Percentiles rank a stretch among this genome's conserved stretches.
phyloP scores from a whole-genome alignment of 2,888 invertebrate species.

The Mimachlamys varia region DNA sequence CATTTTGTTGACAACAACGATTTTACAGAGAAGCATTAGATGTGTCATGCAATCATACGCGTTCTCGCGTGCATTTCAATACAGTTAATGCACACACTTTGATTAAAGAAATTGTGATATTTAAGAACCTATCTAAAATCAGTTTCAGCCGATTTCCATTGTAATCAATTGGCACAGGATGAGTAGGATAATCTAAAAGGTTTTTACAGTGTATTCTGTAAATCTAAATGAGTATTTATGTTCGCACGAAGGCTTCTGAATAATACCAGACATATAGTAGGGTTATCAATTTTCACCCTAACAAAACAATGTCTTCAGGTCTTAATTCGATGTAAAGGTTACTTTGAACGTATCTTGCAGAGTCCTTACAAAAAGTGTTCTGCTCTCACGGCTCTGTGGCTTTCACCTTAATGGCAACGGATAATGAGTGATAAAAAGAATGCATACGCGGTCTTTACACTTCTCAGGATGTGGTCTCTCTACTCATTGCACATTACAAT shows the following conservation, averaged over 20 bases:
- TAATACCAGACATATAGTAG: not conserved
- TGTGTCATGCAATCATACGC: not conserved
- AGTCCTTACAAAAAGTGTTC: not conserved
- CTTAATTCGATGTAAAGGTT: constrained; percentile 15
- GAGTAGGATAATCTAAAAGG: not conserved
- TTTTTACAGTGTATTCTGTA: not conserved
- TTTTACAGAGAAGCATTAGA: not conserved
- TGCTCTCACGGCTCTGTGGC: not conserved
- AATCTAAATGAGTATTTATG: not conserved
- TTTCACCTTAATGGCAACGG: not conserved
- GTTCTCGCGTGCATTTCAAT: not conserved
- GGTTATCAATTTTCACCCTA: not conserved
- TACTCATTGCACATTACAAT: not conserved
- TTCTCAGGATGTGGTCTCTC: not conserved
- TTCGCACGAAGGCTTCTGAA: not conserved
- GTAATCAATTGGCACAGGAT: not conserved
- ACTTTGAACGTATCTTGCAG: constrained; percentile 6
- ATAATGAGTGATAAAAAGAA: not conserved
- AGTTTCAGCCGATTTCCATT: not conserved
- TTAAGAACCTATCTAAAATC: not conserved
- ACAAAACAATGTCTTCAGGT: not conserved
- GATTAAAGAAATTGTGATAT: not conserved
- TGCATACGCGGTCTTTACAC: not conserved
- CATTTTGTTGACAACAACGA: not conserved
- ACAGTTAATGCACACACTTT: not conserved